phyloP scores from a whole-genome alignment of 2,888 invertebrate genomes.

The Pachliopta kotzebuea region DNA sequence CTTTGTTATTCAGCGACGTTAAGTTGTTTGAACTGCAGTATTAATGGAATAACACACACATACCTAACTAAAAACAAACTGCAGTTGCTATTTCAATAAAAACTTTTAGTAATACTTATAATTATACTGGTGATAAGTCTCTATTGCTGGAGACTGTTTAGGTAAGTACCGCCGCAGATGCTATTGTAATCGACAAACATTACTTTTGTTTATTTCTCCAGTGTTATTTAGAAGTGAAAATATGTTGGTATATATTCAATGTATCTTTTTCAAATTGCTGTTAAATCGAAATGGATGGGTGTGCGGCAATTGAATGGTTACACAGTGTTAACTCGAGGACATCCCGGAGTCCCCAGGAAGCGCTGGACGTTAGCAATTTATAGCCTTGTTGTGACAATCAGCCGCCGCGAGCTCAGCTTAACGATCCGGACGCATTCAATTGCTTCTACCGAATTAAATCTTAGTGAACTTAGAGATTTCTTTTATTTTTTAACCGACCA shows the following conservation, averaged over 20 bases:
- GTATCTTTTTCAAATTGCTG: neutral
- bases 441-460: conserved; percentile 6
- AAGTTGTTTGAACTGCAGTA: conserved; percentile 13
- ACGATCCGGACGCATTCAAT: conserved; percentile 13
- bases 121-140: too few species aligned
- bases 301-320: conserved; percentile 19
- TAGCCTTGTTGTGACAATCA: conserved; percentile 20
- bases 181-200: too few species aligned
- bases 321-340: conserved; percentile 19
- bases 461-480: neutral
- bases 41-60: neutral
- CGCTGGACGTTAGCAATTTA: conserved; percentile 23
- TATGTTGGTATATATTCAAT: too few species aligned
- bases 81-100: too few species aligned
- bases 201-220: too few species aligned
- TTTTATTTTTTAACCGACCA: too few species aligned
- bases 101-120: too few species aligned
- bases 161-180: too few species aligned
- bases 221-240: too few species aligned
- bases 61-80: too few species aligned
- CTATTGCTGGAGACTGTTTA: too few species aligned
- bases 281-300: neutral
- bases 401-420: conserved; percentile 5
- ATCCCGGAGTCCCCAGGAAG: conserved; percentile 15
- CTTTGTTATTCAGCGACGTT: conserved; percentile 48